A percentile compares a stretch with the other conserved stretches of the same genome.
Evolutionary conservation across 2,888 invertebrate genomes (phyloP).

Genomic region (Chesias legatella): DNA sequence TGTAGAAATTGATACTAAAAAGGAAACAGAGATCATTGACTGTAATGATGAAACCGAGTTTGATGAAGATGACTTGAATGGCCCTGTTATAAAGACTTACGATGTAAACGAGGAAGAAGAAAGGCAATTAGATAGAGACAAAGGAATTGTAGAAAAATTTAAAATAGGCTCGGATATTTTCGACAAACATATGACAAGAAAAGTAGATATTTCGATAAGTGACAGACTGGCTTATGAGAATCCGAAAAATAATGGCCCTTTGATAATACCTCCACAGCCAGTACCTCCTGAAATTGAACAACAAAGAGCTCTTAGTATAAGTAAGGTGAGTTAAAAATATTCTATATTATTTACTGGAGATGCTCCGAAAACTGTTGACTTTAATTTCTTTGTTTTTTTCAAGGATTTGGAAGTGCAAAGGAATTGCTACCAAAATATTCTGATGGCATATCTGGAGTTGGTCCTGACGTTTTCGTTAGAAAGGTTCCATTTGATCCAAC

Average conservation of each 20-base stretch:
- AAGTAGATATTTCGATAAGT: conserved; percentile 66
- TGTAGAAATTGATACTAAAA: conserved; percentile 37
- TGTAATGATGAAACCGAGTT: conserved; percentile 21
- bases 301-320: conserved; percentile 89
- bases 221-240: conserved; percentile 57
- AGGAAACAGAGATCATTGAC: conserved; percentile 27
- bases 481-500: conserved; percentile 76
- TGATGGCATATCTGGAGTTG: conserved; percentile 92
- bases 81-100: conserved; percentile 20
- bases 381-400: conserved; percentile 29
- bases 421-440: conserved; percentile 90
- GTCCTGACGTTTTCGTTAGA: conserved; percentile 82
- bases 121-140: conserved; percentile 36
- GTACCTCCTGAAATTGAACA: conserved; percentile 91
- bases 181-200: conserved; percentile 51
- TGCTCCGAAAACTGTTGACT: background rate
- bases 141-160: conserved; percentile 36
- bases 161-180: conserved; percentile 53
- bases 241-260: conserved; percentile 59
- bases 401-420: conserved; percentile 93
- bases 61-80: conserved; percentile 17
- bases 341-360: background rate
- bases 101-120: conserved; percentile 25
- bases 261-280: conserved; percentile 82
- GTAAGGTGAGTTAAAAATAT: conserved; percentile 81